A percentile compares a stretch with the other conserved stretches of the same genome.
Conservation (phyloP, 2,888 invertebrate species). For the Oxytorus armatus region DNA sequence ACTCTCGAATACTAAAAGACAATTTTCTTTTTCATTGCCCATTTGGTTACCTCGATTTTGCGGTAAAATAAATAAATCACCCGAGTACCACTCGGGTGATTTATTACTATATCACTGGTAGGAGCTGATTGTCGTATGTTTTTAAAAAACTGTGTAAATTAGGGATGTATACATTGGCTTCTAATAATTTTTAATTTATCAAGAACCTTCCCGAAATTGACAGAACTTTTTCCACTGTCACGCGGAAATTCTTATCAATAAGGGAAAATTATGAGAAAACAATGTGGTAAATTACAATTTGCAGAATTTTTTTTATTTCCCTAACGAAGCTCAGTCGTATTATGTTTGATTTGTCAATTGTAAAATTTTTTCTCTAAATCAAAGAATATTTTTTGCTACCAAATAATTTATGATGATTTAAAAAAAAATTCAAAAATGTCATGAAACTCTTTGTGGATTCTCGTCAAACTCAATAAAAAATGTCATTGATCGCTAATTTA, state of each 20-base stretch:
- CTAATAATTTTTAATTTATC: background rate
- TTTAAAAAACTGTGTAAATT: slow-evolving; percentile 19
- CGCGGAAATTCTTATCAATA: background rate
- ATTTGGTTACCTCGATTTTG: background rate
- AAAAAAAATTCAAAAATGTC: too few species aligned
- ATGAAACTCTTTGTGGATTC: background rate
- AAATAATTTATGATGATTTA: too few species aligned
- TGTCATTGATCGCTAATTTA: too few species aligned
- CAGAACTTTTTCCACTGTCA: background rate
- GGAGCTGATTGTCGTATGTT: slow-evolving; percentile 14
- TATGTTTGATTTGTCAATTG: background rate
- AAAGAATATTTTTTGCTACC: too few species aligned
- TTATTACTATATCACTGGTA: too few species aligned
- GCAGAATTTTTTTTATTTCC: background rate
- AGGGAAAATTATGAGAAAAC: background rate
- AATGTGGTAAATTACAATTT: background rate
- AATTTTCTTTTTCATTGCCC: slow-evolving; percentile 1
- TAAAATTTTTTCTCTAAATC: too few species aligned
- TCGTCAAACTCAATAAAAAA: background rate
- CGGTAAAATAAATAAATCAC: slow-evolving; percentile 13
- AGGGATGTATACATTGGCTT: slow-evolving; percentile 1
- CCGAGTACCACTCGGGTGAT: slow-evolving; percentile 12
- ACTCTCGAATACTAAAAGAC: slow-evolving; percentile 13
- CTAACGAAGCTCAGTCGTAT: too few species aligned
- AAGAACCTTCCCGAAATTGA: too few species aligned